These are phyloP conservation scores for Drosophila setifemur DNA, from an alignment of 1,140 invertebrate genomes.

Conservation along the genomic window DNA sequence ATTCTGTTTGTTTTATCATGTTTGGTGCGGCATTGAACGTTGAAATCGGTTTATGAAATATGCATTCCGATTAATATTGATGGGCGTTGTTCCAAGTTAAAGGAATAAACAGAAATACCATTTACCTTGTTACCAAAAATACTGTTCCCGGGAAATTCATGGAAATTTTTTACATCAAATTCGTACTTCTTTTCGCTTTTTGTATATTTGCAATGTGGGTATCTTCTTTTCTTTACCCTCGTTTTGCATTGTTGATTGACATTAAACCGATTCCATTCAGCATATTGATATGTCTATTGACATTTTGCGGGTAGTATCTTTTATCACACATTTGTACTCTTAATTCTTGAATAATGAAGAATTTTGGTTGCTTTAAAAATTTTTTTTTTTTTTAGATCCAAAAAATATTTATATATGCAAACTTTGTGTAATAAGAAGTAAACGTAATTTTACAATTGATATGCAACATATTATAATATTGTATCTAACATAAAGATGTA, in stretches of 20 bases:
- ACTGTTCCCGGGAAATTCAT: not conserved
- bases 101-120: not conserved
- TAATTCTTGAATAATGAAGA: too few relatives aligned
- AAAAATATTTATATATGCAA: too few relatives aligned
- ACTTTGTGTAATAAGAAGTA: too few relatives aligned
- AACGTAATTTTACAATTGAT: too few relatives aligned
- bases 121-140: not conserved
- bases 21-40: conserved; percentile 25
- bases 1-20: conserved; percentile 36
- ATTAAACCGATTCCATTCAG: conserved; percentile 65
- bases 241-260: conserved; percentile 53
- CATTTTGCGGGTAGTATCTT: conserved; percentile 50
- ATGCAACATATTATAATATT: too few relatives aligned
- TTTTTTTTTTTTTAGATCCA: too few relatives aligned
- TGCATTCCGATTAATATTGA: conserved; percentile 46
- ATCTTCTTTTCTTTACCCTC: not conserved
- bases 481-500: not conserved
- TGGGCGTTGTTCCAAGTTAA: conserved; percentile 6
- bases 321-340: too few relatives aligned
- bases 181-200: not conserved
- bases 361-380: too few relatives aligned
- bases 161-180: not conserved
- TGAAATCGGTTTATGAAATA: conserved; percentile 43
- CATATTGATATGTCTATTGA: conserved; percentile 74
- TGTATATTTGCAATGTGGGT: not conserved